These are phyloP conservation scores for Phalangium opilio DNA, from an alignment of 2,888 invertebrate genomes.

Conservation along the genomic window DNA sequence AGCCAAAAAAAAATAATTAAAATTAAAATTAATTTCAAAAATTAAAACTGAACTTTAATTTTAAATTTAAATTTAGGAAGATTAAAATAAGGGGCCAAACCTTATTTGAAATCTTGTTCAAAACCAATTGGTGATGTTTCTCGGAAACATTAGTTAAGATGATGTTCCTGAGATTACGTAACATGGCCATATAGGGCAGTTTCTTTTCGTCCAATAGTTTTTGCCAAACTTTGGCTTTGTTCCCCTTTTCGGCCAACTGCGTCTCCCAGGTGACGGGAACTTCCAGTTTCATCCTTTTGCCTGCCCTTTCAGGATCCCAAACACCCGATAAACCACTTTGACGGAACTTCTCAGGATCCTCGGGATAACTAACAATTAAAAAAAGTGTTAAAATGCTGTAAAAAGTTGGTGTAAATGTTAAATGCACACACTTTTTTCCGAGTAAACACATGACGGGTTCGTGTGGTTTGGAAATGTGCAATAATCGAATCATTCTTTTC, in stretches of 20 bases:
- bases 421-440: constrained; percentile 31
- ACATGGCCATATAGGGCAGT: constrained; percentile 38
- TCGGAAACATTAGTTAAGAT: constrained; percentile 33
- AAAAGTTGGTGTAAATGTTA: neutral
- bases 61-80: no score
- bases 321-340: constrained; percentile 29
- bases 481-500: constrained; percentile 33
- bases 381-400: no score
- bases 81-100: constrained; percentile 20
- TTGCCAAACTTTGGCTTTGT: constrained; percentile 35
- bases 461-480: constrained; percentile 34
- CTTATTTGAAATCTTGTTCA: constrained; percentile 31
- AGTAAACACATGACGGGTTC: constrained; percentile 34
- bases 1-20: neutral
- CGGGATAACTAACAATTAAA: constrained; percentile 30
- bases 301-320: constrained; percentile 31
- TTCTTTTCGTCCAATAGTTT: constrained; percentile 34
- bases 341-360: constrained; percentile 29
- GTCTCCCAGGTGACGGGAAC: constrained; percentile 38
- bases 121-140: constrained; percentile 31
- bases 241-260: constrained; percentile 33
- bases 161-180: constrained; percentile 35
- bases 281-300: constrained; percentile 36
- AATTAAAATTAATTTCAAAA: neutral
- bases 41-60: no score